Percentiles rank a stretch among this genome's conserved stretches.
These are phyloP conservation scores for Ostrea denselamellosa DNA, from an alignment of 1,140 invertebrate species.

Conservation along the genomic window DNA sequence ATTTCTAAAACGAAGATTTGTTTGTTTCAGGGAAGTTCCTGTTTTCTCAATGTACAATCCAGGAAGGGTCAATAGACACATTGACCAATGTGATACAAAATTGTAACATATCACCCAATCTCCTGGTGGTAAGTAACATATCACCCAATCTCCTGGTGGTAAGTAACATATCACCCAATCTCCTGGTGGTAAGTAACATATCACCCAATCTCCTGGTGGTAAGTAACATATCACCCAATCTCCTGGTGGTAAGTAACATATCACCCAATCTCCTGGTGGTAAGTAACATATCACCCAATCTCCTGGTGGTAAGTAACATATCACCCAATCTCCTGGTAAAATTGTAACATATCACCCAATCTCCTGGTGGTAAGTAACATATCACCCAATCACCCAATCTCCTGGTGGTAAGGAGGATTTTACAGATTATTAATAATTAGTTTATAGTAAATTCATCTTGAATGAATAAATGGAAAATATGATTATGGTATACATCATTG, in stretches of 20 bases:
- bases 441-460: too few relatives aligned
- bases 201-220: too few relatives aligned
- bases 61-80: constrained; percentile 58
- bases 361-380: constrained; percentile 72
- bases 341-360: constrained; percentile 72
- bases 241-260: constrained; percentile 60
- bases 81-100: constrained; percentile 67
- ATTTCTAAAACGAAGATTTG: not conserved
- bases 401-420: not conserved
- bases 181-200: too few relatives aligned
- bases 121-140: constrained; percentile 71
- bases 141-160: not conserved
- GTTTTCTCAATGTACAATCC: constrained; percentile 64
- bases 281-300: constrained; percentile 72
- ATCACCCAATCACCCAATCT: not conserved
- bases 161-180: too few relatives aligned
- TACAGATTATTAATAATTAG: too few relatives aligned
- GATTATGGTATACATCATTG: too few relatives aligned
- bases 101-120: constrained; percentile 71
- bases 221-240: too few relatives aligned
- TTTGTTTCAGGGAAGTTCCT: constrained; percentile 66
- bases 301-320: constrained; percentile 74
- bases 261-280: constrained; percentile 74
- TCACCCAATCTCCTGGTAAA: constrained; percentile 73
- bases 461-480: too few relatives aligned